Base-by-base conservation (phyloP, 2,113 vertebrate species). In the Tetrao urogallus region DNA sequence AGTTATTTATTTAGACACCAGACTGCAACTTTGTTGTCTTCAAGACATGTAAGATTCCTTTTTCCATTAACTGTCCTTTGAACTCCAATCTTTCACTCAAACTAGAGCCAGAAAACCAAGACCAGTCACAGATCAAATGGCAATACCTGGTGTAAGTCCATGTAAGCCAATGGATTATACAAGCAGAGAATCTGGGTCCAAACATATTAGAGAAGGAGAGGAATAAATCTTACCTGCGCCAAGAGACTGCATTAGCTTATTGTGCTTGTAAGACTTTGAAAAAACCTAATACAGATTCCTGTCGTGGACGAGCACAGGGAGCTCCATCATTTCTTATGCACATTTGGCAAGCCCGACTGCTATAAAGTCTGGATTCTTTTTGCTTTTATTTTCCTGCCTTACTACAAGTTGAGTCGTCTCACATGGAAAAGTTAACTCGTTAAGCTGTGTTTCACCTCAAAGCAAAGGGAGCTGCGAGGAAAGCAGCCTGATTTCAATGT, bases 191-290 rank as follows among this genome's bases (percentile, higher is more conserved):
- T 76, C 63, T 21, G 30, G 80, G 61, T 48, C 63, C 11, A 4
- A 75, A 69, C 82, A 79, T 94, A 93, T 92, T 82, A 89, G 48
- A 94, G 80, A 83, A 83, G 42, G 34, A 86, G 79, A 80, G 65
- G 90, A 93, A 83, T 93, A 97, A 94, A 95, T 93, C 91, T 96
- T 72, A 89, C 69, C 90, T 79, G 91, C 0, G 8, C 80, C 65
- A 66, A 75, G 88, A 92, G 57, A 36, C 83, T 78, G 88, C 80
- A 67, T 93, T 94, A 92, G 60, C 79, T 95, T 89, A 92, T 78
- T 86, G 88, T 81, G 76, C 70, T 91, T 77, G 82, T 88, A 88
- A 75, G 79, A 72, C 86, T 94, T 91, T 60, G 87, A 79, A 80
- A 88, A 88, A 94, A 74, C 38, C 61, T 75, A n/a, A 92, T 90